Evolutionary conservation across 2,888 invertebrate species (phyloP).

Genomic region (Dynastes tityus): DNA sequence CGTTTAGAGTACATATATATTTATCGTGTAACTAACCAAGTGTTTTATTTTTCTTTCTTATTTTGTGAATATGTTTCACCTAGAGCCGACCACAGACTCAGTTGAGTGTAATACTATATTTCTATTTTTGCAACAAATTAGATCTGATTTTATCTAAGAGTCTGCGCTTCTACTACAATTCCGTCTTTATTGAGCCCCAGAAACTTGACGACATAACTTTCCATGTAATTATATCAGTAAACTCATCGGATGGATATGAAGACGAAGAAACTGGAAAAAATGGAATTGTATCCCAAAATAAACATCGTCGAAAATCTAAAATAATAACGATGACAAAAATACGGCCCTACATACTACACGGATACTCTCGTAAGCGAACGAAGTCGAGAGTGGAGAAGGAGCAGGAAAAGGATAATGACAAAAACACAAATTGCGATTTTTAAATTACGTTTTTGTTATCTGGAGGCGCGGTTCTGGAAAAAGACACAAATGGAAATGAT

Average conservation of each 20-base stretch:
- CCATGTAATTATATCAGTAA: not conserved
- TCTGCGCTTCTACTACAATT: too few species aligned
- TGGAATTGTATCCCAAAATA: not conserved
- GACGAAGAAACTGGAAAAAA: not conserved
- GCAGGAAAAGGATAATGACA: constrained; percentile 53
- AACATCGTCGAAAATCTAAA: constrained; percentile 3
- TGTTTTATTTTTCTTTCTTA: too few species aligned
- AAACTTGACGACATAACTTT: not conserved
- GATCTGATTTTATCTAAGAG: too few species aligned
- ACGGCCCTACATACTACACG: not conserved
- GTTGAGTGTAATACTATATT: too few species aligned
- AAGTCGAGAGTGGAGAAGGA: constrained; percentile 4
- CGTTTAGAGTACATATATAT: too few species aligned
- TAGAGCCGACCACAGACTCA: too few species aligned
- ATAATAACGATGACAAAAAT: constrained; percentile 4
- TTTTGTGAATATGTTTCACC: too few species aligned
- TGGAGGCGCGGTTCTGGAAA: constrained; percentile 57
- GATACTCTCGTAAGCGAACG: not conserved
- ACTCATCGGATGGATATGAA: not conserved
- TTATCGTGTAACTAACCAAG: too few species aligned
- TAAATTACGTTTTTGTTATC: constrained; percentile 70
- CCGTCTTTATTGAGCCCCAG: too few species aligned
- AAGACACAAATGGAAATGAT: constrained; percentile 68
- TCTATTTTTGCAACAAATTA: too few species aligned
- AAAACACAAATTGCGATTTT: constrained; percentile 70